Conservation (phyloP, 2,113 vertebrate species). For the Orthonyx spaldingii region DNA sequence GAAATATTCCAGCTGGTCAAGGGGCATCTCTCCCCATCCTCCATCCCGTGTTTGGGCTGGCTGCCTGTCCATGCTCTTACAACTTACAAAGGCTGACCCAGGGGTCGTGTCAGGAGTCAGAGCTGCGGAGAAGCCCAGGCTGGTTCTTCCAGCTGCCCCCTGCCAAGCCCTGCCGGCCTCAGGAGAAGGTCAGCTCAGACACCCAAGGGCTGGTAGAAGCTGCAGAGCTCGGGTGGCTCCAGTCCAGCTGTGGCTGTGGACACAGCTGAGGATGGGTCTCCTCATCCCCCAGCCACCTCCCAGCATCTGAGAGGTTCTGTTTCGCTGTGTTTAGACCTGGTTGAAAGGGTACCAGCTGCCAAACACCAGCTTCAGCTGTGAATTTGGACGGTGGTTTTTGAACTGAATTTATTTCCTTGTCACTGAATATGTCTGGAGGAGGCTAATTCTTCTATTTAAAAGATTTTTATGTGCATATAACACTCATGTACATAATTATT, state of each 20-base stretch:
- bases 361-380: not conserved
- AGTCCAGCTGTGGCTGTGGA: not conserved
- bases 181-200: not conserved
- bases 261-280: not conserved
- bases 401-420: not conserved
- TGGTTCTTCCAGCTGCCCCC: not conserved
- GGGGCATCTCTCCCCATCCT: not conserved
- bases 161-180: not conserved
- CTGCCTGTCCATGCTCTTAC: fast-evolving
- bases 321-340: not conserved
- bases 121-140: not conserved
- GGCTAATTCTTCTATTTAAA: not conserved
- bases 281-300: not conserved
- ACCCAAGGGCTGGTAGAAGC: not conserved
- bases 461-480: not conserved
- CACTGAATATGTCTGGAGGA: not conserved
- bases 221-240: not conserved
- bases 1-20: not conserved
- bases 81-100: not conserved
- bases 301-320: not conserved
- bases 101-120: not conserved
- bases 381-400: not conserved
- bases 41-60: not conserved
- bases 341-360: not conserved
- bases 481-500: not conserved